Evolutionary conservation across 2,113 vertebrate genomes (phyloP), one percentile per base, ranked within the genome.

Genomic region (Pionites leucogaster): DNA sequence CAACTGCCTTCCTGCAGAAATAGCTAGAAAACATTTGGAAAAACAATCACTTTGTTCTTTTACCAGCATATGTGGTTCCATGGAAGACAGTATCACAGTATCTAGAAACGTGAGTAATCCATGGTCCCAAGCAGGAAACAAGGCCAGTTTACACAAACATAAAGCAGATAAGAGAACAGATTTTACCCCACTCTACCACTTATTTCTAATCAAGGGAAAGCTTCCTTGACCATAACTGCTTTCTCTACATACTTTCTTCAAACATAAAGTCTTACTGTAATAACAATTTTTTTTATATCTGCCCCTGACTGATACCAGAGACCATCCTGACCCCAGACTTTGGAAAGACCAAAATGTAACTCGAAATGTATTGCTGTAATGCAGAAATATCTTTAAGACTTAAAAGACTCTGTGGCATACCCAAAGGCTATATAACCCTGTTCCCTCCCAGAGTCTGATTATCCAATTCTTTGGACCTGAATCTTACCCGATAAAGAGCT

Each of bases 71-170:
- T 13, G 53, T 59, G 37, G 41, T 77, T 69, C 63, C 75, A 82
- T 29, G 75, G 60, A 42, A 88, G 49, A 42, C 49, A 33, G 4
- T 52, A 91, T 44, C 33, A 2, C n/a, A 60, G 22, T 49, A 71
- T 95, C 62, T 84, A 75, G 67, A 84, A 84, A 86, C 0, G 0
- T 4, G 17, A 89, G 67, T 37, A 82, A 76, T 17, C 12, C 31
- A 3, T 23, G 39, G 69, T 50, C 35, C 42, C 7, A 0, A 90
- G 57, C 37, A 71, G 42, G 46, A 92, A 86, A 84, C 88, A 93
- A 96, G 94, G 92, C 64, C 82, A 83, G 50, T 78, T 90, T 85
- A 91, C 80, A 86, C 23, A 82, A 92, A 94, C 44, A 44, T 6
- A 29, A 46, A 2, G 2, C 71, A 92, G 90, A 94, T 78, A 96